Conservation (phyloP, 2,797 vertebrate genomes). For the Rhabdomys pumilio region DNA sequence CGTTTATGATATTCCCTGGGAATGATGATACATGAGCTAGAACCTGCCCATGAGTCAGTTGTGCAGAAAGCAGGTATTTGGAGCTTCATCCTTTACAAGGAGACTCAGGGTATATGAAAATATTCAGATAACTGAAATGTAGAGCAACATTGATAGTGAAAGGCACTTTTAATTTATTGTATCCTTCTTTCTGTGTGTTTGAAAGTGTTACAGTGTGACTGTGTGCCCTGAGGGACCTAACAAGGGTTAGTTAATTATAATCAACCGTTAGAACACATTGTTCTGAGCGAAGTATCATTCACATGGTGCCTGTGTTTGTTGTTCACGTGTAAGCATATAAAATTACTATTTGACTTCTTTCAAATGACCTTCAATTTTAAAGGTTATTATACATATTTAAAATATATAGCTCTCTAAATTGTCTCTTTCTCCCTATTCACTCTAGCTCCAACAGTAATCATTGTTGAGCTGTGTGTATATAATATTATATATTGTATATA, state of each 20-base stretch:
- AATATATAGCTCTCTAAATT: constrained; percentile 26
- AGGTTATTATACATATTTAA: constrained; percentile 56
- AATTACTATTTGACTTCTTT: constrained; percentile 73
- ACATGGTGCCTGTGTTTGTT: constrained; percentile 54
- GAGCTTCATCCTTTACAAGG: constrained; percentile 20
- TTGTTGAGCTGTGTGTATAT: constrained; percentile 32
- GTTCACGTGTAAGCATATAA: constrained; percentile 63
- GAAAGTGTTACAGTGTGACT: constrained; percentile 38
- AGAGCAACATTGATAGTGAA: constrained; percentile 42
- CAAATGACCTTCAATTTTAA: constrained; percentile 41
- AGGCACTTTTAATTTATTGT: constrained; percentile 51
- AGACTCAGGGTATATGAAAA: neutral
- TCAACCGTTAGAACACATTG: constrained; percentile 37
- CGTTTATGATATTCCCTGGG: neutral
- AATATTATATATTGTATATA: neutral
- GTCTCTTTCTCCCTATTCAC: neutral
- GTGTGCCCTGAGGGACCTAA: neutral
- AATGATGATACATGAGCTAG: neutral
- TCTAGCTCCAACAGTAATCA: neutral
- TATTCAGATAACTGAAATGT: constrained; percentile 45
- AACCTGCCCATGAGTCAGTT: neutral
- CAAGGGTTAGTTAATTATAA: constrained; percentile 70
- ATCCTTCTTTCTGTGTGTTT: constrained; percentile 27
- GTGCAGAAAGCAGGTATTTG: constrained; percentile 40
- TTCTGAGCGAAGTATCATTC: constrained; percentile 64